Conservation (phyloP, 2,113 vertebrate genomes). For the Apteryx mantelli region DNA sequence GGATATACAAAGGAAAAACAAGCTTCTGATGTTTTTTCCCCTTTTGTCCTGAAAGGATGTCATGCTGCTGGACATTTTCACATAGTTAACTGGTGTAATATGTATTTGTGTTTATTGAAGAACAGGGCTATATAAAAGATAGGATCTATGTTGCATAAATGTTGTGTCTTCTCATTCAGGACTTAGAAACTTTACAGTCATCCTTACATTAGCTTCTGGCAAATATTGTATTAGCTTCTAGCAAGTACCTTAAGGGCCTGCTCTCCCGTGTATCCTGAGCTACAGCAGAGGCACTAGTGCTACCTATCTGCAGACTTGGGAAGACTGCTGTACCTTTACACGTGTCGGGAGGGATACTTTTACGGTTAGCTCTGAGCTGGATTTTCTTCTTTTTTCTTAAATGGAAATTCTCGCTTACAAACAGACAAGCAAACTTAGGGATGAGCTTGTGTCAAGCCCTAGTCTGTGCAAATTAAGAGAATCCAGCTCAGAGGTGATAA, state of each 20-base stretch:
- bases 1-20: neutral
- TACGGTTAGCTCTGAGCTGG: neutral
- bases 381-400: neutral
- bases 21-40: neutral
- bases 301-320: neutral
- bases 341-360: neutral
- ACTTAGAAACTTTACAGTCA: neutral
- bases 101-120: neutral
- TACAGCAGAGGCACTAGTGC: neutral
- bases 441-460: neutral
- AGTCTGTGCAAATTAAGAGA: neutral
- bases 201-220: neutral
- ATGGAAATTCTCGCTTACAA: neutral
- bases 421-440: neutral
- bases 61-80: neutral
- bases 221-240: neutral
- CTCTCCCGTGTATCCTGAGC: neutral
- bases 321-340: neutral
- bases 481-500: neutral
- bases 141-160: neutral
- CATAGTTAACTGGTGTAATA: neutral
- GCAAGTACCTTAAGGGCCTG: neutral
- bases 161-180: neutral
- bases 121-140: neutral
- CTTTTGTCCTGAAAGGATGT: neutral